Evolutionary conservation across 1,140 invertebrate genomes (phyloP).

Genomic region (Drosophila kohkoa): DNA sequence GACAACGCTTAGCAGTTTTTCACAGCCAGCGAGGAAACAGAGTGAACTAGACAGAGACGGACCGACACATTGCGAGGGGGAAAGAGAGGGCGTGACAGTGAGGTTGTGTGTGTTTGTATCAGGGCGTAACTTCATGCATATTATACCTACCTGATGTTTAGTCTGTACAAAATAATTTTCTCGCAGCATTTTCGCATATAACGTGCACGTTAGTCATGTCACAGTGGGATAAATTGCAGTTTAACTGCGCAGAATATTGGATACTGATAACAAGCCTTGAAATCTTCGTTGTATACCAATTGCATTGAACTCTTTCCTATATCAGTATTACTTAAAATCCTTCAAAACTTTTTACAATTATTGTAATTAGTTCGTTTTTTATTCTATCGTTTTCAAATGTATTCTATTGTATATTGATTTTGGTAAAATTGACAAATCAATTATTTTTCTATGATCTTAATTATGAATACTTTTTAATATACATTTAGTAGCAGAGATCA

Average conservation of each 20-base stretch:
- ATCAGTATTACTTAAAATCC: no score
- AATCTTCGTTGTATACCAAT: no score
- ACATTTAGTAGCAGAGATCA: no score
- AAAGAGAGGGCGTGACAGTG: neutral
- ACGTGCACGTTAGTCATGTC: neutral
- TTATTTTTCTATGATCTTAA: no score
- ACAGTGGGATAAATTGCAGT: conserved; percentile 22
- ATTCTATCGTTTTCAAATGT: no score
- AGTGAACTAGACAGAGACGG: neutral
- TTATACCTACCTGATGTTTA: conserved; percentile 36
- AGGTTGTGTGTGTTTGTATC: no score
- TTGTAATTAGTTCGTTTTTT: no score
- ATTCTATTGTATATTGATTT: no score
- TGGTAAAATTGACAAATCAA: no score
- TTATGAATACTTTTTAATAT: no score
- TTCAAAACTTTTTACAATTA: no score
- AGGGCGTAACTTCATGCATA: conserved; percentile 20
- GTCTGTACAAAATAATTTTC: conserved; percentile 30
- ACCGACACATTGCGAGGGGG: neutral
- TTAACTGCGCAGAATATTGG: neutral
- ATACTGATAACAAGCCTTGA: neutral
- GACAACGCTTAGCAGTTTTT: conserved; percentile 40
- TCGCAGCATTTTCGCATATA: conserved; percentile 1
- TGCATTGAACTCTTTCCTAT: no score
- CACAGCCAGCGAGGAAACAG: neutral